A percentile compares a stretch with the other conserved stretches of the same genome.
These are phyloP conservation scores for Tamias sibiricus DNA, from an alignment of 2,113 vertebrate genomes.

Conservation along the genomic window DNA sequence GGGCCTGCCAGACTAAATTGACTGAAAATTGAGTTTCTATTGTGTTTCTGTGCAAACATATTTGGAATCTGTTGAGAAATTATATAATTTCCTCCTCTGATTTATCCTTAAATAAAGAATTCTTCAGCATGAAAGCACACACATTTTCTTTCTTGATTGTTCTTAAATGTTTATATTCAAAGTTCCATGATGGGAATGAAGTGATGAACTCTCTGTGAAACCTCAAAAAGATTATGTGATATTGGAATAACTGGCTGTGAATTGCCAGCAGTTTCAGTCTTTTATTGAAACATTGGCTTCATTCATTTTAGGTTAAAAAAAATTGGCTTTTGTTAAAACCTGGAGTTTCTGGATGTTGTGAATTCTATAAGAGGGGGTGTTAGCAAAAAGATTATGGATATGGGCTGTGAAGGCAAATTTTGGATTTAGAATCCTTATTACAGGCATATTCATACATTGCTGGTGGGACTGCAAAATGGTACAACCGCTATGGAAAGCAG, in stretches of 20 bases:
- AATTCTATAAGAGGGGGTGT: not conserved
- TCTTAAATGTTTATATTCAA: not conserved
- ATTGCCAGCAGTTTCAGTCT: not conserved
- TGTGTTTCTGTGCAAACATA: not conserved
- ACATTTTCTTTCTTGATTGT: slow-evolving; percentile 44
- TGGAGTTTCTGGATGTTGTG: slow-evolving; percentile 27
- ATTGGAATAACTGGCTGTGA: not conserved
- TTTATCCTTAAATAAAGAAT: not conserved
- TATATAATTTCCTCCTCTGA: not conserved
- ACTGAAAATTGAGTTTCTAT: slow-evolving; percentile 21
- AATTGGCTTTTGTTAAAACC: not conserved
- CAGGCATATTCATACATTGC: too few relatives aligned
- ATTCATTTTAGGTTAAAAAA: slow-evolving; percentile 2
- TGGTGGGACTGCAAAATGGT: too few relatives aligned
- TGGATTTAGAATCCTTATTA: not conserved
- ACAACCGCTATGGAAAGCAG: too few relatives aligned
- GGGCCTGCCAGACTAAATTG: not conserved
- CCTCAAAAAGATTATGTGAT: not conserved
- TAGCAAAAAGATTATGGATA: not conserved
- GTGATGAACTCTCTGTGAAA: not conserved
- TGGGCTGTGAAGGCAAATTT: not conserved
- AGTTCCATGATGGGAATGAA: not conserved
- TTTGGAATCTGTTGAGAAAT: not conserved
- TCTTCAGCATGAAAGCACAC: not conserved
- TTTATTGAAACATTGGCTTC: not conserved